A percentile compares a stretch with the other conserved stretches of the same genome.
These are phyloP conservation scores for Notothenia rossii DNA, from an alignment of 2,113 vertebrate species.

Conservation along the genomic window DNA sequence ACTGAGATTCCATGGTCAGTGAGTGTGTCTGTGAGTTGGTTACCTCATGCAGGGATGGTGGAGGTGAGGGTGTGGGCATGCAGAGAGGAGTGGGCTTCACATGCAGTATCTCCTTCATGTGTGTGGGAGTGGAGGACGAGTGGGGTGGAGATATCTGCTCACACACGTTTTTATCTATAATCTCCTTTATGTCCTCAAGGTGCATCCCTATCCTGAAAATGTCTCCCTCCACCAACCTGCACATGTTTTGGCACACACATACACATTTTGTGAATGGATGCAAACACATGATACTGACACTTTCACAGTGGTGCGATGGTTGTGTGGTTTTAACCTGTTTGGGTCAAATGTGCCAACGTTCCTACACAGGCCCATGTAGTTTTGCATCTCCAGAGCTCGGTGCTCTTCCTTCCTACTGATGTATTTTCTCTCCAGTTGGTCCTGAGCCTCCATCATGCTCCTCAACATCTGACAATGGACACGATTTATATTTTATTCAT, in stretches of 20 bases:
- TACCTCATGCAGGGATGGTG: conserved; percentile 84
- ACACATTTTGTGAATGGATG: neutral
- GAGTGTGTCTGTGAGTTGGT: conserved; percentile 24
- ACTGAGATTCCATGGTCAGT: neutral
- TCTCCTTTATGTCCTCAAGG: conserved; percentile 88
- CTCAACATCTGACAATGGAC: conserved; percentile 82
- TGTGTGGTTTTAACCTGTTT: conserved; percentile 83
- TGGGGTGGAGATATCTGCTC: conserved; percentile 70
- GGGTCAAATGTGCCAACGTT: conserved; percentile 87
- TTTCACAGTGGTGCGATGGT: neutral
- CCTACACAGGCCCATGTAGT: conserved; percentile 79
- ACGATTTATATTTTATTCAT: neutral
- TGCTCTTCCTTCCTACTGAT: conserved; percentile 88
- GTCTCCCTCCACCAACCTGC: conserved; percentile 89
- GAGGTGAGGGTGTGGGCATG: conserved; percentile 44
- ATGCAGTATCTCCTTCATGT: conserved; percentile 22
- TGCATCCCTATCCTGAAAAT: conserved; percentile 90
- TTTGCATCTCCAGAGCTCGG: conserved; percentile 85
- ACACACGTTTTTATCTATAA: conserved; percentile 79
- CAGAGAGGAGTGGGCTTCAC: conserved; percentile 18
- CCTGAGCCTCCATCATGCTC: conserved; percentile 86
- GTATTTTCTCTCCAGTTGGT: conserved; percentile 88
- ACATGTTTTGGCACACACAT: neutral
- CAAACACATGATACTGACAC: neutral
- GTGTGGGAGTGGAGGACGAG: conserved; percentile 68